Evolutionary conservation across 2,113 vertebrate genomes (phyloP), one percentile per base, ranked within the genome.

Genomic region (Campylomormyrus tamandua): DNA sequence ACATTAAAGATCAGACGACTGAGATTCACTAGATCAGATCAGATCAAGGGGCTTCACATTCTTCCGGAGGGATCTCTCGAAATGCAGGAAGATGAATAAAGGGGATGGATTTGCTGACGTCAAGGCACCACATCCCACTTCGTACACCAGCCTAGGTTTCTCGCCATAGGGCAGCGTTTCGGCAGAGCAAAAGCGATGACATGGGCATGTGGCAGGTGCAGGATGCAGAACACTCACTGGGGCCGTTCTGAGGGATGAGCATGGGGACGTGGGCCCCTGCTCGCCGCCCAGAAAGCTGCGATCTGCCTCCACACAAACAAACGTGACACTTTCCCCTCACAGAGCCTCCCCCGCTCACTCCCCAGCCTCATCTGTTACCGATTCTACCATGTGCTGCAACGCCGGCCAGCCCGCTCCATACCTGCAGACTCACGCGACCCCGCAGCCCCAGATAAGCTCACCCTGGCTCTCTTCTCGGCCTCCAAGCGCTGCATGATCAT

Each of bases 401-500:
- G 6, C 27, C n/a, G 17, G 50, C 13, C 24, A 7, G 6, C 7
- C 45, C 5, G 15, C 53, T 87, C 42, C 56, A 7, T 45, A 66
- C 35, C 53, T 53, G 17, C 3, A 24, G 24, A 62, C 19, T 50
- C 50, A 42, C 49, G 48, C 7, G n/a, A 39, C 4, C 83, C 42
- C 3, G 3, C 45, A 9, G 70, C 50, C 90, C 91, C 90, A 70
- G 87, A 80, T 93, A 53, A 0, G 92, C 98, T 98, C 95, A 99
- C 98, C 97, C 98, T 96, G 92, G 97, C 98, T 97, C 98, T 98
- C 93, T 98, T 98, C 95, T 99, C 98, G 0, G 98, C 98, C 94
- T 99, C 98, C 92, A 99, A 95, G 87, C 98, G 97, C 94, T 99
- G 98, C 98, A 98, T 98, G 94, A 99, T 97, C 86, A 99, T 95